These are phyloP conservation scores for Tringa solitaria DNA, from an alignment of 2,113 vertebrate genomes.

Conservation along the genomic window DNA sequence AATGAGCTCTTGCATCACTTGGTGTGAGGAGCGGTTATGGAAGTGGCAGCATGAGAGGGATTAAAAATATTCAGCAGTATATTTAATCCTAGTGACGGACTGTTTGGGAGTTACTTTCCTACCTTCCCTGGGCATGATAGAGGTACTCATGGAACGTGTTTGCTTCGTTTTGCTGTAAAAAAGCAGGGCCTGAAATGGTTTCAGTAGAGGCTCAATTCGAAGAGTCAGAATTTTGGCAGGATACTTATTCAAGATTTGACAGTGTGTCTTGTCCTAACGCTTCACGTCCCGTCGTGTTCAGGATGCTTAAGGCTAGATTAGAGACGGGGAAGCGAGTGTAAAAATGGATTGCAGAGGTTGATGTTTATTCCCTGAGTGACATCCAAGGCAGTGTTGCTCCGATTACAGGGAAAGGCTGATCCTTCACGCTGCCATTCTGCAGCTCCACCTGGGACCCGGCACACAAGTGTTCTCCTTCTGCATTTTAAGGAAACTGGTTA, in stretches of 20 bases:
- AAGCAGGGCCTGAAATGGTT: background rate
- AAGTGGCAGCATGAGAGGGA: background rate
- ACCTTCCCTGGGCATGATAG: background rate
- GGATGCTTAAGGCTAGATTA: background rate
- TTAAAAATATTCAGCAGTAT: background rate
- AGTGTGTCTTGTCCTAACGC: background rate
- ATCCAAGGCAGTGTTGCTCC: background rate
- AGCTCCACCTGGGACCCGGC: background rate
- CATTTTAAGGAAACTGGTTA: background rate
- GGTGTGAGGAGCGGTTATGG: background rate
- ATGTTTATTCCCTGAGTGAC: background rate
- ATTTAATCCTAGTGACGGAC: background rate
- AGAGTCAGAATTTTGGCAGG: background rate
- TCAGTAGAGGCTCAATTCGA: background rate
- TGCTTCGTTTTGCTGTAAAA: background rate
- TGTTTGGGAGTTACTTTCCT: background rate
- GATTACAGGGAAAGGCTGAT: background rate
- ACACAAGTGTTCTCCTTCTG: background rate
- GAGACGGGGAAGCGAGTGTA: background rate
- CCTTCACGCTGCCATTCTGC: background rate
- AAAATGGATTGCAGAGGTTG: background rate
- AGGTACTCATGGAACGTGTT: background rate
- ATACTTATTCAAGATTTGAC: background rate
- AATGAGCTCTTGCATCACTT: background rate
- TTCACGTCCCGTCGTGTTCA: fast-evolving